Conservation (phyloP, 2,113 vertebrate species). For the Amphiprion percula region DNA sequence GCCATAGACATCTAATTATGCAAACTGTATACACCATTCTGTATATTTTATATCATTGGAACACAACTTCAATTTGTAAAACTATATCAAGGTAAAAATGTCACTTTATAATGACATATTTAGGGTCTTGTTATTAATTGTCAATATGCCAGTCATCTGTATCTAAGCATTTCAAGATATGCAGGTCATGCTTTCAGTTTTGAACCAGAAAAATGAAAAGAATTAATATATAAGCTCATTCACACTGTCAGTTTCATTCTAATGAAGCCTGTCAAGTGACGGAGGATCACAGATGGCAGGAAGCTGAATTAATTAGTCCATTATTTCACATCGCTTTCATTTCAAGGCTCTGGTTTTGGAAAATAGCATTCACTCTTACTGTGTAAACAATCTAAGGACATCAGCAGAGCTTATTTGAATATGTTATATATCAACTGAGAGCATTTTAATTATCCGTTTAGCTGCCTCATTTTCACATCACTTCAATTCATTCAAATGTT, state of each 20-base stretch:
- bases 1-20: no score
- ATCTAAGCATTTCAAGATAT: background rate
- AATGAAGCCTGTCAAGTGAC: background rate
- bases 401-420: background rate
- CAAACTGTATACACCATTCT: no score
- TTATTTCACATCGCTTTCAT: background rate
- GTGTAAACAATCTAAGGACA: background rate
- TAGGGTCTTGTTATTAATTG: background rate
- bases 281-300: background rate
- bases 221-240: background rate
- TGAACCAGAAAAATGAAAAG: background rate
- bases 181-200: background rate
- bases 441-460: slow-evolving; percentile 1
- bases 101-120: no score
- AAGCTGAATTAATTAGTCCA: background rate
- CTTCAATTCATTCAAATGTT: background rate
- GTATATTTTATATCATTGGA: no score
- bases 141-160: no score
- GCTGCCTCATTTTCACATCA: background rate
- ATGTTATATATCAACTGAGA: background rate
- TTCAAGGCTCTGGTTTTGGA: slow-evolving; percentile 12
- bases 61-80: no score
- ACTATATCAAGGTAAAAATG: no score
- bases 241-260: background rate
- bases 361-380: background rate